Evolutionary conservation across 1,140 invertebrate species (phyloP).

Genomic region (Sarcophaga bullata): DNA sequence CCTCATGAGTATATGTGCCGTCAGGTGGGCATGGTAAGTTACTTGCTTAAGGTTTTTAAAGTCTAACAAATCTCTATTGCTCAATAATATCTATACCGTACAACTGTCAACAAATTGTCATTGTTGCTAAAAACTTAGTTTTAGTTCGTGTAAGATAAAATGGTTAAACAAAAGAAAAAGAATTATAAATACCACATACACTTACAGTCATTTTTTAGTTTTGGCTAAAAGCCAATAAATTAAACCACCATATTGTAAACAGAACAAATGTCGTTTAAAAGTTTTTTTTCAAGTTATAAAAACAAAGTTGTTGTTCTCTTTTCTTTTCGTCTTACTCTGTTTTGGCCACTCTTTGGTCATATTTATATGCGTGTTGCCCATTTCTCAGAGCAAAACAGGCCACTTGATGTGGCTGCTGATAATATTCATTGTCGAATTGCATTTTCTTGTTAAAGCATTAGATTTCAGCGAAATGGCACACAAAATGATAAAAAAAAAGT

Average conservation of each 20-base stretch:
- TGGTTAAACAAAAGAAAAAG: not conserved
- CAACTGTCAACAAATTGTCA: too few species aligned
- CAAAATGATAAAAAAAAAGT: not conserved
- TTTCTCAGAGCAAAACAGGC: not conserved
- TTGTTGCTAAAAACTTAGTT: not conserved
- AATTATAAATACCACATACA: not conserved
- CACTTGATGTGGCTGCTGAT: constrained; percentile 20
- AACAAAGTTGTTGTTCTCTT: constrained; percentile 21
- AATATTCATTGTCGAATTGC: constrained; percentile 21
- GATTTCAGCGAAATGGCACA: constrained; percentile 5
- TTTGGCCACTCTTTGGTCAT: not conserved
- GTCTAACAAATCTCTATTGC: too few species aligned
- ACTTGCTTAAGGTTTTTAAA: not conserved
- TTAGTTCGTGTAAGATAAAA: not conserved
- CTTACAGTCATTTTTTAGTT: not conserved
- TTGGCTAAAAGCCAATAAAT: constrained; percentile 30
- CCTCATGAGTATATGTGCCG: constrained; percentile 70
- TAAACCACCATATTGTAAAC: constrained; percentile 33
- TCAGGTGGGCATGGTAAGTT: constrained; percentile 63
- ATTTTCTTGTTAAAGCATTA: constrained; percentile 15
- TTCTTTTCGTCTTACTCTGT: not conserved
- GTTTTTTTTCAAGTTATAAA: not conserved
- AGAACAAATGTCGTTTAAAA: constrained; percentile 30
- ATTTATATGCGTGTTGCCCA: not conserved
- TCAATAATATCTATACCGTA: too few species aligned